Conservation (phyloP, 2,797 vertebrate species). For the Gorsachius magnificus region DNA sequence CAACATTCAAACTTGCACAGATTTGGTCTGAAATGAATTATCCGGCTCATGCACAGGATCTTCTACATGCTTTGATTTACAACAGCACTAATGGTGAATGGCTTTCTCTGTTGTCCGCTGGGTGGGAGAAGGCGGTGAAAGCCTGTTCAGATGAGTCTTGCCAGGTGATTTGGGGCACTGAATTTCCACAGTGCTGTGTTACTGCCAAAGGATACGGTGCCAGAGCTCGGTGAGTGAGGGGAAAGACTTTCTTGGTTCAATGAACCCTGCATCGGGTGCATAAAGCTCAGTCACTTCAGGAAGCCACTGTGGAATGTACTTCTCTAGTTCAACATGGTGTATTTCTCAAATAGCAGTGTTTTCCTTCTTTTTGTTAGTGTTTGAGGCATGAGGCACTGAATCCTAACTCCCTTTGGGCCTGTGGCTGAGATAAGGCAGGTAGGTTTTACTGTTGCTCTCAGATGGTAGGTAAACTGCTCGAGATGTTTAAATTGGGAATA, state of each 20-base stretch:
- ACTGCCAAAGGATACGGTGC: neutral
- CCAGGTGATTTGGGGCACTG: neutral
- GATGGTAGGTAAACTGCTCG: constrained; percentile 18
- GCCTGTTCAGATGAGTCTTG: neutral
- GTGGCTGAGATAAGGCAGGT: constrained; percentile 30
- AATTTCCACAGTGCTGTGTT: neutral
- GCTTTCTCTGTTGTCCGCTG: rapidly evolving
- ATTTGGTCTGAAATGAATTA: neutral
- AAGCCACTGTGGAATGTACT: neutral
- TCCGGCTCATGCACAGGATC: neutral
- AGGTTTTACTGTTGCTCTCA: constrained; percentile 32
- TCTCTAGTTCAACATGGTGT: neutral
- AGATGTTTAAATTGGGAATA: constrained; percentile 34
- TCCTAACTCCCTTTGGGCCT: constrained; percentile 34
- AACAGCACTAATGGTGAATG: neutral
- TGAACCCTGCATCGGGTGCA: neutral
- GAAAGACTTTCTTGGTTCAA: constrained; percentile 5
- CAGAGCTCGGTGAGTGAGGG: neutral
- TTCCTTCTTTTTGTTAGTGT: neutral
- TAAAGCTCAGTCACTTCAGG: neutral
- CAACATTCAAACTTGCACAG: neutral
- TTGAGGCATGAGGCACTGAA: neutral
- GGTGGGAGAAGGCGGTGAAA: neutral
- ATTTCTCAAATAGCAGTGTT: neutral
- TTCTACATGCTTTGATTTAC: neutral